Conservation (phyloP, 2,888 invertebrate species). For the Pteria penguin region DNA sequence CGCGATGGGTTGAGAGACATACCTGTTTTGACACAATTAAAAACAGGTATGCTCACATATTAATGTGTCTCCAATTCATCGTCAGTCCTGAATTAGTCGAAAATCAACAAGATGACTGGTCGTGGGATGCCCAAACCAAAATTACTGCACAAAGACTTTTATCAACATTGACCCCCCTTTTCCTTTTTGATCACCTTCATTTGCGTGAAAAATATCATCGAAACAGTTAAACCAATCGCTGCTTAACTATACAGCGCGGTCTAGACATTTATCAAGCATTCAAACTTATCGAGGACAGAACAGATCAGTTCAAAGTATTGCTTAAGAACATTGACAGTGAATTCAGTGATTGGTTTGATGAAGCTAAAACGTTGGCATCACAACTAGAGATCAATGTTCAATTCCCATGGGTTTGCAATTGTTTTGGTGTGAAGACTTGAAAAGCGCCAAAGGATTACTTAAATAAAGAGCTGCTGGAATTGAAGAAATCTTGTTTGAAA, state of each 20-base stretch:
- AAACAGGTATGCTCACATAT: neutral
- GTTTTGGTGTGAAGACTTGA: too few relatives aligned
- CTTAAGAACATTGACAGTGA: neutral
- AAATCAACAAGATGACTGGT: neutral
- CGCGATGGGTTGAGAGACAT: constrained; percentile 18
- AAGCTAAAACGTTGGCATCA: neutral
- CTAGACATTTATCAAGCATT: neutral
- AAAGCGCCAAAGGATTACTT: too few relatives aligned
- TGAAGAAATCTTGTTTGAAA: neutral
- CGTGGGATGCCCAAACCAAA: constrained; percentile 2
- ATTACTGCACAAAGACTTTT: constrained; percentile 4
- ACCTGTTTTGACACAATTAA: constrained; percentile 7
- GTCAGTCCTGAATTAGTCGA: constrained; percentile 1
- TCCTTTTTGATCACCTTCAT: neutral
- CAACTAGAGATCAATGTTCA: neutral
- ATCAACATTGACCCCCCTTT: neutral
- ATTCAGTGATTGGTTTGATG: neutral
- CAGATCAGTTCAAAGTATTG: neutral
- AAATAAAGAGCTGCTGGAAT: neutral
- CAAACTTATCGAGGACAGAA: too few relatives aligned
- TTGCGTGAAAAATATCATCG: neutral
- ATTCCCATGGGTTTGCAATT: neutral
- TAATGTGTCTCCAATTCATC: constrained; percentile 1
- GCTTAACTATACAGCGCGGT: neutral
- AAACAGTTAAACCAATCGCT: neutral